Conservation (phyloP, 1,140 invertebrate genomes). For the Nasonia giraulti region DNA sequence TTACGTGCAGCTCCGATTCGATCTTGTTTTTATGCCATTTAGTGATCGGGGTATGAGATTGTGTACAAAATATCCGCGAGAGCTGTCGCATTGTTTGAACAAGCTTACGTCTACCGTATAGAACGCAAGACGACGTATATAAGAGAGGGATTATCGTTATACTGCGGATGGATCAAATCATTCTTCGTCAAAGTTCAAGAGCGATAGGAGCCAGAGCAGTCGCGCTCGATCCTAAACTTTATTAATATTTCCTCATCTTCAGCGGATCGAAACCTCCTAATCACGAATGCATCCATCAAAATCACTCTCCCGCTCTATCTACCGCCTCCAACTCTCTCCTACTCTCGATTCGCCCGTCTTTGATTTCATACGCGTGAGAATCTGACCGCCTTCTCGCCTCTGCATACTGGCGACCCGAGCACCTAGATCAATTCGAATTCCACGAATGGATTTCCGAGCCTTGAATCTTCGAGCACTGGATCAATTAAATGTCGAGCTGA, state of each 20-base stretch:
- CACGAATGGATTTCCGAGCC: slow-evolving; percentile 8
- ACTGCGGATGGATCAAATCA: background rate
- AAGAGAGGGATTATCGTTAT: background rate
- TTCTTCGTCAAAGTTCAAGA: background rate
- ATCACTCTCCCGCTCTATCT: slow-evolving; percentile 13
- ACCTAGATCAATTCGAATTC: slow-evolving; percentile 32
- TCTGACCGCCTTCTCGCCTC: background rate
- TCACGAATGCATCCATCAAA: slow-evolving; percentile 31
- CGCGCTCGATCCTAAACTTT: background rate
- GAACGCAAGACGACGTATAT: too few species aligned
- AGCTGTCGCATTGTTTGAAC: slow-evolving; percentile 2
- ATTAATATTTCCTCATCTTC: background rate
- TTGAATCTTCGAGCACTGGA: background rate
- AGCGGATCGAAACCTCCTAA: background rate
- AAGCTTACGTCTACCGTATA: too few species aligned
- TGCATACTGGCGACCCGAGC: background rate
- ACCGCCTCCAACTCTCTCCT: background rate
- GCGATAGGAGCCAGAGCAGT: background rate
- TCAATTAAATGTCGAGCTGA: slow-evolving; percentile 28
- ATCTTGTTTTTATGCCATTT: background rate
- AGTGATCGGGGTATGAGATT: background rate
- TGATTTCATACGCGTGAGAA: slow-evolving; percentile 39
- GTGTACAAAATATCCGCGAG: background rate
- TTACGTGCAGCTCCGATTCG: background rate
- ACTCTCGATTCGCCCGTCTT: slow-evolving; percentile 13